Evolutionary conservation across 2,888 invertebrate species (phyloP).

Genomic region (Tachystola acroxantha): DNA sequence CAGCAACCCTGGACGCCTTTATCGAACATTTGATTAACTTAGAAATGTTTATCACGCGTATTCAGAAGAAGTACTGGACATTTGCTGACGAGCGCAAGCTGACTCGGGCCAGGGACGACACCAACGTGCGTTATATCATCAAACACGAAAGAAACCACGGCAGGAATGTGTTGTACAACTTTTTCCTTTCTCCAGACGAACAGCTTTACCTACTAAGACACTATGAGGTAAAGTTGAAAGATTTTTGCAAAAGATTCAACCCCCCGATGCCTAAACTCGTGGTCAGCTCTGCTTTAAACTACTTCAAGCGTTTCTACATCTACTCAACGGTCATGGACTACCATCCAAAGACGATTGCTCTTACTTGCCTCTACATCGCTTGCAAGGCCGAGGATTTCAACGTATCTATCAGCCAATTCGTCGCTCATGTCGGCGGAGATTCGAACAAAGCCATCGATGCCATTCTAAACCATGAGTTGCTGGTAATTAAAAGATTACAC

Average conservation of each 20-base stretch:
- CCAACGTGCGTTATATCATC: conserved; percentile 87
- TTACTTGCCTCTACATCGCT: conserved; percentile 95
- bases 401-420: conserved; percentile 97
- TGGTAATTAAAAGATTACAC: conserved; percentile 95
- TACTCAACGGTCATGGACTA: conserved; percentile 98
- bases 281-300: conserved; percentile 95
- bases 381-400: conserved; percentile 99
- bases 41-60: conserved; percentile 95
- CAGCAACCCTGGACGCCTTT: too few species aligned
- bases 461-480: conserved; percentile 94
- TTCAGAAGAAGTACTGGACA: conserved; percentile 94
- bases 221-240: conserved; percentile 91
- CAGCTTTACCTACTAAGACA: conserved; percentile 89
- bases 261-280: conserved; percentile 97
- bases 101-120: conserved; percentile 83
- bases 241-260: conserved; percentile 94
- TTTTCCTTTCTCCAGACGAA: conserved; percentile 90
- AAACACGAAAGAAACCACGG: conserved; percentile 82
- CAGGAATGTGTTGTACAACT: conserved; percentile 77
- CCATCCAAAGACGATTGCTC: conserved; percentile 97
- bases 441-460: conserved; percentile 94
- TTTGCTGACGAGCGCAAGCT: conserved; percentile 91
- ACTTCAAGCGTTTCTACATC: conserved; percentile 97
- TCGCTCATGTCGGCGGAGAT: conserved; percentile 94
- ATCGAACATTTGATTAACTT: too few species aligned